A percentile compares a stretch with the other conserved stretches of the same genome.
phyloP scores from a whole-genome alignment of 1,140 invertebrate genomes.

The Temnothorax longispinosus region DNA sequence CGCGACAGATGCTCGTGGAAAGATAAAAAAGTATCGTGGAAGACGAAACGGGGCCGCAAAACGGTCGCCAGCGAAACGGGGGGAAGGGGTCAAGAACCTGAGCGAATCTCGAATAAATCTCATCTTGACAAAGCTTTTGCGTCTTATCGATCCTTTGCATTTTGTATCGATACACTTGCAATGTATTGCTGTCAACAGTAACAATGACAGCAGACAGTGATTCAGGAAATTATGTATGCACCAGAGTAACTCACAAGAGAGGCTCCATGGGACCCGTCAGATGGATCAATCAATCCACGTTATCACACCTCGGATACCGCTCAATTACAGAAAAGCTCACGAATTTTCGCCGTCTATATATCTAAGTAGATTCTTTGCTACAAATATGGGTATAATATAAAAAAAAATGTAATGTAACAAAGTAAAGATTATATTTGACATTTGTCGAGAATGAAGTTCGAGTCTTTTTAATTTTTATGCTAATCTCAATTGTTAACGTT shows the following conservation, averaged over 20 bases:
- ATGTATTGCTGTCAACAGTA: not conserved
- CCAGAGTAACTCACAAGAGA: not conserved
- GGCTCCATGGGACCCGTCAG: not conserved
- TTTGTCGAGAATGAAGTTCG: not conserved
- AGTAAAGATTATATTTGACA: not conserved
- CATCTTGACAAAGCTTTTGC: slow-evolving; percentile 10
- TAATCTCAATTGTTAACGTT: not conserved
- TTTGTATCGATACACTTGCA: slow-evolving; percentile 11
- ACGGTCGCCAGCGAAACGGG: slow-evolving; percentile 9
- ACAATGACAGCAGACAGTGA: slow-evolving; percentile 2
- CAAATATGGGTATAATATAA: not conserved
- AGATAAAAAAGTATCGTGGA: slow-evolving; percentile 58
- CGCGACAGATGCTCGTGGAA: slow-evolving; percentile 29
- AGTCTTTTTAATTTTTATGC: not conserved
- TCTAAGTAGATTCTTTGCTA: not conserved
- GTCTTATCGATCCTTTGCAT: slow-evolving; percentile 26
- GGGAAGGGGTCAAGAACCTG: not conserved
- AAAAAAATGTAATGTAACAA: not conserved
- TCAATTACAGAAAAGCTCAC: slow-evolving; percentile 1
- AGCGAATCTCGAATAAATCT: slow-evolving; percentile 36
- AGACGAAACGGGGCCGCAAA: slow-evolving; percentile 53
- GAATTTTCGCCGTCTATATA: not conserved
- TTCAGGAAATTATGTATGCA: not conserved
- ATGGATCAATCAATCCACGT: not conserved
- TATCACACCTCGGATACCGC: not conserved